These are phyloP conservation scores for Lagodon rhomboides DNA, from an alignment of 2,797 vertebrate genomes.

Conservation along the genomic window DNA sequence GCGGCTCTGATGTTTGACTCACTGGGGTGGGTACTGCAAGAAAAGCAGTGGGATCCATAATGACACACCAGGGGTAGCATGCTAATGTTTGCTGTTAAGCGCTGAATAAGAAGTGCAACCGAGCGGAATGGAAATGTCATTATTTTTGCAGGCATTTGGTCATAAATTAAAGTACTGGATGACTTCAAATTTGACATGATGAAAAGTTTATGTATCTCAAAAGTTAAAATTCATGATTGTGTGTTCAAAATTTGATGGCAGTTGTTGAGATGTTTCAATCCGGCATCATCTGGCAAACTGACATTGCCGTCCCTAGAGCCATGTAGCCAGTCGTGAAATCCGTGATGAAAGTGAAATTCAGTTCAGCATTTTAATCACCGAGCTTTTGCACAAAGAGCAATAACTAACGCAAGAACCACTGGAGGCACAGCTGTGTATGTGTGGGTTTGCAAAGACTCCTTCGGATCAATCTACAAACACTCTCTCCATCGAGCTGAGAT, in stretches of 20 bases:
- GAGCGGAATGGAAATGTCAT: neutral
- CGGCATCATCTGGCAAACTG: neutral
- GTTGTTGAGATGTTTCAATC: neutral
- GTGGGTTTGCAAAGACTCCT: no score
- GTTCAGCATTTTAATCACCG: neutral
- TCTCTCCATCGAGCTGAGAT: neutral
- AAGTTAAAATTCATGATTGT: neutral
- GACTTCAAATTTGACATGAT: neutral
- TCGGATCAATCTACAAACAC: neutral
- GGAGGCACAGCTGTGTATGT: conserved; percentile 5
- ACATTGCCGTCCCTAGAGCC: neutral
- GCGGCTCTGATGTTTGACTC: no score
- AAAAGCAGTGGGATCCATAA: no score
- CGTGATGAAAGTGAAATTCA: neutral
- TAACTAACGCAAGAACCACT: conserved; percentile 1
- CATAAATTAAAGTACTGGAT: neutral
- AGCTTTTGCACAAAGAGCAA: conserved; percentile 4
- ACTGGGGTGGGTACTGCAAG: no score
- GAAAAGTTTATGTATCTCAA: neutral
- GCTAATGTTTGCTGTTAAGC: no score
- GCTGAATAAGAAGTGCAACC: neutral
- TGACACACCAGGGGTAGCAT: no score
- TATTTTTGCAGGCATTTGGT: neutral
- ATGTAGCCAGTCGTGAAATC: neutral
- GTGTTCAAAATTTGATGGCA: neutral